Percentiles rank a stretch among this genome's conserved stretches.
Evolutionary conservation across 2,888 invertebrate genomes (phyloP).

Genomic region (Zelleria hepariella): DNA sequence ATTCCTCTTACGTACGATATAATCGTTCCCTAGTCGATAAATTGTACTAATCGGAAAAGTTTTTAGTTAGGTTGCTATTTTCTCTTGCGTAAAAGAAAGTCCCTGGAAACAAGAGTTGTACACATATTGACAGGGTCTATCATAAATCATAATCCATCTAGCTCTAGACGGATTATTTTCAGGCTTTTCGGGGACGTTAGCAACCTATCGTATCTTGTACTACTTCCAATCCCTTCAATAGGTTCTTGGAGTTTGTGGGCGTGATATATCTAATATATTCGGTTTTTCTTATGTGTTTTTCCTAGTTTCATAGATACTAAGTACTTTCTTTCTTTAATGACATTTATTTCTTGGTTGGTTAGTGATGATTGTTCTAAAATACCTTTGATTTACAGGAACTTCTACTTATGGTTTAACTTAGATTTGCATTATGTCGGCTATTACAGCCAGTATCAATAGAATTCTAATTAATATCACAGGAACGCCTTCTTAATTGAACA

Average conservation of each 20-base stretch:
- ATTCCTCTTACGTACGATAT: not conserved
- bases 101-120: not conserved
- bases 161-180: not conserved
- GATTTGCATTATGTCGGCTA: too few relatives aligned
- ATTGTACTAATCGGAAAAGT: not conserved
- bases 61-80: not conserved
- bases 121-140: not conserved
- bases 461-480: not conserved
- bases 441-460: too few relatives aligned
- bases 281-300: too few relatives aligned
- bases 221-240: not conserved
- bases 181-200: not conserved
- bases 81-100: not conserved
- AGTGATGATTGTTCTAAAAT: too few relatives aligned
- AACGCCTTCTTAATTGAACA: not conserved
- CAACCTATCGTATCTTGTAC: not conserved
- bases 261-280: not conserved
- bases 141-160: not conserved
- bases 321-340: too few relatives aligned
- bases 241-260: not conserved
- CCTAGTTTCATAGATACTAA: too few relatives aligned
- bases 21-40: not conserved
- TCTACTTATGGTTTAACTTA: too few relatives aligned
- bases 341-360: too few relatives aligned
- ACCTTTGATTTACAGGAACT: too few relatives aligned